Base-by-base conservation (phyloP, 2,888 invertebrate genomes). In the Macaria liturata region DNA sequence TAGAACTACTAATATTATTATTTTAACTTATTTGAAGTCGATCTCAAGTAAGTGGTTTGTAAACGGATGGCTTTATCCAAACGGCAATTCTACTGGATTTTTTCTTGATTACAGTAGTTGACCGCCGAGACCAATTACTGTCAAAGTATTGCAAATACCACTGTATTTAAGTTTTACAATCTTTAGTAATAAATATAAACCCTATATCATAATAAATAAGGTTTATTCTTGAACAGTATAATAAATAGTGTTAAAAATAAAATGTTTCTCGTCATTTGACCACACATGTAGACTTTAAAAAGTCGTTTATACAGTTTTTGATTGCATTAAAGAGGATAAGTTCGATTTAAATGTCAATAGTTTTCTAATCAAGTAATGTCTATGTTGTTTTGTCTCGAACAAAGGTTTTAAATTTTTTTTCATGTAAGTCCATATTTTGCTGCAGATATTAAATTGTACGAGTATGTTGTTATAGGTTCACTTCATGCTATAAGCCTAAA, bases 241-340 rank as follows among this genome's bases (percentile, higher is more conserved):
- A 9, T 51, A 3, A 20, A 9, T 6, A 44, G 30, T 39, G 30
- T 4, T 30, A 37, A 54, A 45, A 31, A 46, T 47, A 50, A 42
- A 42, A 42, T 45, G 32, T 49, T 45, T 56, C 54, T 63, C 65
- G 57, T 58, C 57, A 32, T 61, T 61, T 69, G 74, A 57, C 80
- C 78, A 78, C 80, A 80, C 80, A 78, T 70, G 73, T 48, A 66
- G 75, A 62, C 58, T 66, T 71, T 67, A 67, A 70, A 76, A 72
- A 66, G 65, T 68, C 56, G 55, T 66, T 67, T 51, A 60, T 63
- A 59, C 51, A 31, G 30, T 32, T 57, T 61, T 60, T 54, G 50
- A 53, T 59, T 60, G 49, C 49, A 57, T 58, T 61, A 56, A 6
- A 53, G 32, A 48, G 54, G 59, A 34, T 55, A 42, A 59, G 40